Evolutionary conservation across 2,888 invertebrate species (phyloP).

Genomic region (Stramonita haemastoma): DNA sequence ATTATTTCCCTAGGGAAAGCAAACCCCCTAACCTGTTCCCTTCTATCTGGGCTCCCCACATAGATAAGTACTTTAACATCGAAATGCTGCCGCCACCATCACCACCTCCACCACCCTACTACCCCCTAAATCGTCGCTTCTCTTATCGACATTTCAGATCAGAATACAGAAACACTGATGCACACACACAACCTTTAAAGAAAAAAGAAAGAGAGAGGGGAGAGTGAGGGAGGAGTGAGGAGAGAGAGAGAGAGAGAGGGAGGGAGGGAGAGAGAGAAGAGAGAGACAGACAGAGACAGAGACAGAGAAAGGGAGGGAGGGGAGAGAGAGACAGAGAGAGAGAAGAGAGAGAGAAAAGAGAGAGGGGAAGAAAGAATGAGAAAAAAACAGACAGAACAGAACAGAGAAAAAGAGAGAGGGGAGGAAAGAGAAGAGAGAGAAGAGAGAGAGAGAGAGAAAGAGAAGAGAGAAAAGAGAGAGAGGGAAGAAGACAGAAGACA

Average conservation of each 20-base stretch:
- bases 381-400: too few species aligned
- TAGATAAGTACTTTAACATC: constrained; percentile 19
- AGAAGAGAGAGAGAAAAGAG: background rate
- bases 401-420: background rate
- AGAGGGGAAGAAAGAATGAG: too few species aligned
- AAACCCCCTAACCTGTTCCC: background rate
- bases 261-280: background rate
- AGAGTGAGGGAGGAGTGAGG: too few species aligned
- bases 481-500: background rate
- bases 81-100: background rate
- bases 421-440: background rate
- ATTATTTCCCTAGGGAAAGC: constrained; percentile 29
- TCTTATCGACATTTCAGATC: constrained; percentile 27
- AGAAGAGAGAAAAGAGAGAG: background rate
- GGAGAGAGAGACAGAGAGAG: background rate
- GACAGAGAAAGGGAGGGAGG: background rate
- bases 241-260: background rate
- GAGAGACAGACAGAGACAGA: background rate
- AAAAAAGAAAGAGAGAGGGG: background rate
- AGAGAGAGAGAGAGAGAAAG: too few species aligned
- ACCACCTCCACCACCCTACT: background rate
- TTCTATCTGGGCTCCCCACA: background rate
- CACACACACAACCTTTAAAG: background rate
- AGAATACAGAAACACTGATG: background rate
- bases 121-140: background rate